Evolutionary conservation across 2,113 vertebrate species (phyloP).

Genomic region (chimpanzee (Pan troglodytes)): NHGRI_mPanTro3-v2.1_pri NC_072402.2:62160001-62160500

Average conservation of each 20-base stretch:
- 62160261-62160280: background rate
- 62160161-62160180: background rate
- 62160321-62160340: too few relatives aligned
- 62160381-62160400: too few relatives aligned
- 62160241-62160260: background rate
- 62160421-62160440: background rate
- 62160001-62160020: background rate
- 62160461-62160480: background rate
- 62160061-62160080: background rate
- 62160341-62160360: too few relatives aligned
- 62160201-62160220: background rate
- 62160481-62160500: background rate
- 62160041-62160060: background rate
- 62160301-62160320: too few relatives aligned
- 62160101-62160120: too few relatives aligned
- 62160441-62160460: background rate
- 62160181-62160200: background rate
- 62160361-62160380: too few relatives aligned
- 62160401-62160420: too few relatives aligned
- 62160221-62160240: background rate
- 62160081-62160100: background rate
- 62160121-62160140: background rate
- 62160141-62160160: background rate
- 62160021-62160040: background rate
- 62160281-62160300: background rate